Base-by-base conservation (phyloP, 2,113 vertebrate species). In the Ammodytes marinus region DNA sequence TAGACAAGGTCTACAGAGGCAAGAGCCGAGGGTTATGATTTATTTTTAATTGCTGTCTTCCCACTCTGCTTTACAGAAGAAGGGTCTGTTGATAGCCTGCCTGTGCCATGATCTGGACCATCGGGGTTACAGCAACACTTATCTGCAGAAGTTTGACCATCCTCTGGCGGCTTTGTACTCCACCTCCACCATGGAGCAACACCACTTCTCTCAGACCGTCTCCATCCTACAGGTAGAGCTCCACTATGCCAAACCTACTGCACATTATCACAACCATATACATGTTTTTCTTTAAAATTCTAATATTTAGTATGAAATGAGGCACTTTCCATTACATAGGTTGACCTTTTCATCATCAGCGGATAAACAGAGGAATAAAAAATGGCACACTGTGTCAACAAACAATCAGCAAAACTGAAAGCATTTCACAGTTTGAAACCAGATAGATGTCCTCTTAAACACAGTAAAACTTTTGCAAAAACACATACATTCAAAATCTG, bases 121-220 rank as follows among this genome's bases (percentile, higher is more conserved):
- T 93, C 93, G 98, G 46, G 98, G 98, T 50, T 99, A 98, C 92
- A 99, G 96, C 77, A 99, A 99, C 91, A 95, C 96, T 73, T 99
- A 99, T 92, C 95, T 99, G 87, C 98, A 99, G 96, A 99, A 99
- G 86, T 99, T 99, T 82, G 98, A 99, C 90, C 98, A 99, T 84
- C 98, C 98, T 0, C 94, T 99, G 89, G 98, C 98, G 3, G 98
- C 98, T 1, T 95, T 99, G 10, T 99, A 99, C 88, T 99, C 98
- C 92, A 98, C 97, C 0, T 99, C 98, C 75, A 99, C 98, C 17
- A 99, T 99, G 98, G 98, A 99, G 86, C 98, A 99, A 86, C 98
- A 99, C 82, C 98, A 99, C 93, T 99, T 99, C 92, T 99, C 98
- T 0, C 98, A 99, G 95, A 99, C 98, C 0, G 98, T 99, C 88